Conservation (phyloP, 2,113 vertebrate genomes). For the Tonatia bakeri region DNA sequence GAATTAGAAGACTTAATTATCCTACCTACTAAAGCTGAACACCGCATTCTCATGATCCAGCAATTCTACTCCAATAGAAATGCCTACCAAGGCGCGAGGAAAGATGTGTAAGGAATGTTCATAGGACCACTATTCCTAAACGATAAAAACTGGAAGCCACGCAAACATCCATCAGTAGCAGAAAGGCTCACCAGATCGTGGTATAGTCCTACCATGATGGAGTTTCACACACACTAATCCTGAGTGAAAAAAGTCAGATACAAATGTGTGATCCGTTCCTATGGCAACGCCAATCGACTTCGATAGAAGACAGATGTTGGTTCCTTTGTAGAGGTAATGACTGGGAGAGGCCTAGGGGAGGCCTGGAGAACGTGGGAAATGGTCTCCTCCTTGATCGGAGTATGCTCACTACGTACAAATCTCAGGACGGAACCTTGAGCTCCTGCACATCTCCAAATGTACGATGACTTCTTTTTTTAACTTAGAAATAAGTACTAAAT, state of each 20-base stretch:
- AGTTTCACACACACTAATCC: neutral
- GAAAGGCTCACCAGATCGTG: neutral
- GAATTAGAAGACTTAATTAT: neutral
- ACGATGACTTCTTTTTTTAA: neutral
- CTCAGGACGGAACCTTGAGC: neutral
- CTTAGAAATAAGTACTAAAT: neutral
- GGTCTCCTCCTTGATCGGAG: neutral
- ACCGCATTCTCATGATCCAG: neutral
- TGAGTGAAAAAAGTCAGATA: neutral
- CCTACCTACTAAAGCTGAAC: neutral
- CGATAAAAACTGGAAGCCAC: neutral
- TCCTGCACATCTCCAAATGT: neutral
- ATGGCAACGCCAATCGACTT: neutral
- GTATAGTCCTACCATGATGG: neutral
- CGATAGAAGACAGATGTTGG: neutral
- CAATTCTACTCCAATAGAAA: neutral
- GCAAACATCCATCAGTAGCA: neutral
- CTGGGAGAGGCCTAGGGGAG: neutral
- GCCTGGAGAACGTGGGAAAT: no score
- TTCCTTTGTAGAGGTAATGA: neutral
- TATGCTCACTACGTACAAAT: neutral
- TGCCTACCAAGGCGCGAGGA: fast-evolving
- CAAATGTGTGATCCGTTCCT: neutral
- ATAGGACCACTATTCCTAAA: neutral
- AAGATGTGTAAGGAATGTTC: neutral